Conservation (phyloP, 2,888 invertebrate species). For the Laothoe populi region DNA sequence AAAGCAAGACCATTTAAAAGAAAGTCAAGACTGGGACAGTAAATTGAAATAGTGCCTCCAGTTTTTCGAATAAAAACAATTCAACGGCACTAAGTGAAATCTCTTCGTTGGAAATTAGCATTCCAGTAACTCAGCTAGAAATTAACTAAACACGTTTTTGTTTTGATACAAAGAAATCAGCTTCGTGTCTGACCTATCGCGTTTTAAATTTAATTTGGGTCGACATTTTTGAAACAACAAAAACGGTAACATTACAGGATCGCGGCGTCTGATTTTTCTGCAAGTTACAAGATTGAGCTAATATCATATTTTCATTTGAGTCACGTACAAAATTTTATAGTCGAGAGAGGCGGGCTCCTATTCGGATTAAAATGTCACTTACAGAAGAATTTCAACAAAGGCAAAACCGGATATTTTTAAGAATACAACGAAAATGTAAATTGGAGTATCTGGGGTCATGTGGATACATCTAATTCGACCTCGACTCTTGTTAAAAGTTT, state of each 20-base stretch:
- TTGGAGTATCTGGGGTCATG: neutral
- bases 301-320: conserved; percentile 62
- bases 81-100: conserved; percentile 33
- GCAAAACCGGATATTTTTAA: conserved; percentile 24
- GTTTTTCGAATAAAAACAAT: conserved; percentile 48
- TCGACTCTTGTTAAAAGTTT: neutral
- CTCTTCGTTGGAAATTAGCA: conserved; percentile 33
- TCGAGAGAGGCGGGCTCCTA: conserved; percentile 56
- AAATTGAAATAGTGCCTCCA: conserved; percentile 52
- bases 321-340: conserved; percentile 71
- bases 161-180: neutral
- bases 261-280: conserved; percentile 32
- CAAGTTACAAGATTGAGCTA: conserved; percentile 37
- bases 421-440: conserved; percentile 13
- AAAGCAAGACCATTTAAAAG: conserved; percentile 50
- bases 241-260: conserved; percentile 28
- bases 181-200: neutral
- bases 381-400: conserved; percentile 68
- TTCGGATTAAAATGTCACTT: conserved; percentile 75
- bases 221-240: conserved; percentile 19
- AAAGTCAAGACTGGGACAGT: conserved; percentile 42
- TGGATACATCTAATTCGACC: neutral
- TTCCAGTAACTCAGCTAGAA: conserved; percentile 22
- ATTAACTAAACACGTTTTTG: conserved; percentile 1
- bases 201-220: conserved; percentile 14